Percentiles rank a stretch among this genome's conserved stretches.
These are phyloP conservation scores for Brienomyrus longianalis DNA, from an alignment of 2,113 vertebrate species.

Conservation along the genomic window DNA sequence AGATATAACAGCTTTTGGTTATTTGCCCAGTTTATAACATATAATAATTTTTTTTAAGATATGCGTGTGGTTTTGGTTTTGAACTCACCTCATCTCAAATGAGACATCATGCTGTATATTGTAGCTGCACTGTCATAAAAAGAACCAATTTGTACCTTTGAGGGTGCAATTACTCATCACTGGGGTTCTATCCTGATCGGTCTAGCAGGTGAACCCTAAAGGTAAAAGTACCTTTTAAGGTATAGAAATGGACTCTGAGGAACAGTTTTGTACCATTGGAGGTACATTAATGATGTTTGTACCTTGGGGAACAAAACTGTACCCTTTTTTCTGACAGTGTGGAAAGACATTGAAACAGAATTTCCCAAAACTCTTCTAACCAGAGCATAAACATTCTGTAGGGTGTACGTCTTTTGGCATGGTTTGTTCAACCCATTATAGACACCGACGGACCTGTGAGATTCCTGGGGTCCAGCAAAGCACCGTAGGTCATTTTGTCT, in stretches of 20 bases:
- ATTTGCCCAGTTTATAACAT: not conserved
- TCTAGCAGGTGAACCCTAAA: not conserved
- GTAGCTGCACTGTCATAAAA: not conserved
- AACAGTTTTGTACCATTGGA: not conserved
- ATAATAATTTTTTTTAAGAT: not conserved
- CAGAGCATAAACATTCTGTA: not conserved
- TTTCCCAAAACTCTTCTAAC: not conserved
- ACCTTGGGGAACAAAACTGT: not conserved
- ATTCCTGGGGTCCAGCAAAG: not conserved
- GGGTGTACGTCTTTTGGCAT: not conserved
- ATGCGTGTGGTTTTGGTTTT: not conserved
- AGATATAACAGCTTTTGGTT: not conserved
- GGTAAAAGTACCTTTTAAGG: not conserved
- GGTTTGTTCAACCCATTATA: not conserved
- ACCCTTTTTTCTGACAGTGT: not conserved
- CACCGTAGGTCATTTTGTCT: not conserved
- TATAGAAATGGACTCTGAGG: not conserved
- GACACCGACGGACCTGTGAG: not conserved
- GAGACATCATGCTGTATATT: not conserved
- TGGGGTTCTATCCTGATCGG: not conserved
- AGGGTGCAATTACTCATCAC: not conserved
- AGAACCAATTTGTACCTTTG: not conserved
- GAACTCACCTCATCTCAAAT: not conserved
- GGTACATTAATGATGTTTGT: not conserved
- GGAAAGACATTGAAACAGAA: not conserved